Percentiles rank a stretch among this genome's conserved stretches.
phyloP scores from a whole-genome alignment of 2,797 vertebrate species.

The Notoglanidium macrostoma region DNA sequence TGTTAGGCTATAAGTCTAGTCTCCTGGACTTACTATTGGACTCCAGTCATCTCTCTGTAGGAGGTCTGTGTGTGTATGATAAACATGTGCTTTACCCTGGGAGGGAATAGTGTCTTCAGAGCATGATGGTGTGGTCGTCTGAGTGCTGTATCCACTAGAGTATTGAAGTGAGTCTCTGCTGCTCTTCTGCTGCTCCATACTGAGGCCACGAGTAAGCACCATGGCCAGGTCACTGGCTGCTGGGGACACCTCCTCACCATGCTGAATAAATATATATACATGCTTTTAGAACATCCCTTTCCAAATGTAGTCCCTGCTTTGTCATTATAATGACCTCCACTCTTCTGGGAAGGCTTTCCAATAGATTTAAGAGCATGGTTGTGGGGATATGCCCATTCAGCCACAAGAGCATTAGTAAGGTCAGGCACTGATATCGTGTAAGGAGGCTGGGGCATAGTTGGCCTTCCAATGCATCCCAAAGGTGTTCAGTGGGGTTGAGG shows the following conservation, averaged over 20 bases:
- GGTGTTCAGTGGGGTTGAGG: background rate
- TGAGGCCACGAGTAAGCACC: slow-evolving; percentile 92
- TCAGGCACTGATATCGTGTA: background rate
- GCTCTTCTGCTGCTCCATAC: slow-evolving; percentile 94
- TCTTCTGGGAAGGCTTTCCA: background rate
- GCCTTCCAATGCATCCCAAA: background rate
- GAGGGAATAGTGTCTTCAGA: slow-evolving; percentile 97
- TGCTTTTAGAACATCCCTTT: background rate
- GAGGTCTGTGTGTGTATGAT: background rate
- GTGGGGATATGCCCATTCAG: background rate
- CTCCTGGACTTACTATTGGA: background rate
- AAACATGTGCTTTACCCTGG: slow-evolving; percentile 78
- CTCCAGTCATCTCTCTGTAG: background rate
- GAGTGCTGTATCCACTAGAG: slow-evolving; percentile 95
- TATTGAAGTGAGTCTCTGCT: slow-evolving; percentile 95
- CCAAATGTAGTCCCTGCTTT: background rate
- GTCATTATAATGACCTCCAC: background rate
- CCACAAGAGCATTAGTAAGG: too few relatives aligned
- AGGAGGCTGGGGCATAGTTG: background rate
- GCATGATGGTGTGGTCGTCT: slow-evolving; percentile 94
- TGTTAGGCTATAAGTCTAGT: background rate
- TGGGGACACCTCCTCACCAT: slow-evolving; percentile 88
- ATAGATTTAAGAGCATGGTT: background rate
- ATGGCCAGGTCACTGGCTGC: slow-evolving; percentile 94
- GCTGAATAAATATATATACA: slow-evolving; percentile 68